Conservation (phyloP, 2,888 invertebrate species). For the Panzeria rudis region DNA sequence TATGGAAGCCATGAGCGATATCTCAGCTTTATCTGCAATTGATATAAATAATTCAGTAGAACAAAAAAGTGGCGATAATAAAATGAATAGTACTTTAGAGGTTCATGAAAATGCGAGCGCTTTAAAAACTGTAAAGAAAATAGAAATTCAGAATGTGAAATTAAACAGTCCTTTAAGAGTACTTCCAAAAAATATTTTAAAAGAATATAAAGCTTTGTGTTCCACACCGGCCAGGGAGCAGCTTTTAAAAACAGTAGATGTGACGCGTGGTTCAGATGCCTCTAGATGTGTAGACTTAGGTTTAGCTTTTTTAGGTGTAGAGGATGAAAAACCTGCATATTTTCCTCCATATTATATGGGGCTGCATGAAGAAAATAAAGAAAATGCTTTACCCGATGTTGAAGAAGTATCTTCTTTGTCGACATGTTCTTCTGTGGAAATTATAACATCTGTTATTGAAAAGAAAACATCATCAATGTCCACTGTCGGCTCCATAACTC, state of each 20-base stretch:
- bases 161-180: slow-evolving; percentile 74
- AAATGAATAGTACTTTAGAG: slow-evolving; percentile 76
- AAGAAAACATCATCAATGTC: slow-evolving; percentile 72
- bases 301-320: slow-evolving; percentile 68
- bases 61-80: slow-evolving; percentile 43
- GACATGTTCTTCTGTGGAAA: slow-evolving; percentile 74
- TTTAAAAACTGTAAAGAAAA: slow-evolving; percentile 66
- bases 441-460: slow-evolving; percentile 75
- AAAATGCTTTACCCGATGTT: slow-evolving; percentile 76
- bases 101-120: slow-evolving; percentile 59
- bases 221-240: slow-evolving; percentile 79
- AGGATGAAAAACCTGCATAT: slow-evolving; percentile 58
- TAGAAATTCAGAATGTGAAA: slow-evolving; percentile 36
- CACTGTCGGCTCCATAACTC: slow-evolving; percentile 59
- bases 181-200: slow-evolving; percentile 77
- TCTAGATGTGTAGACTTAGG: slow-evolving; percentile 69
- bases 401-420: slow-evolving; percentile 73
- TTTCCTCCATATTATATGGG: slow-evolving; percentile 25
- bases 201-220: slow-evolving; percentile 77
- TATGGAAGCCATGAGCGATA: slow-evolving; percentile 72
- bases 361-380: slow-evolving; percentile 75
- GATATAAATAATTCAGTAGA: slow-evolving; percentile 57
- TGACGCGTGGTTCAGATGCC: slow-evolving; percentile 73
- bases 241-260: slow-evolving; percentile 74
- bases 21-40: slow-evolving; percentile 51